These are phyloP conservation scores for Melanotaenia maccullochi DNA, from an alignment of 2,797 vertebrate species.

Conservation along the genomic window DNA sequence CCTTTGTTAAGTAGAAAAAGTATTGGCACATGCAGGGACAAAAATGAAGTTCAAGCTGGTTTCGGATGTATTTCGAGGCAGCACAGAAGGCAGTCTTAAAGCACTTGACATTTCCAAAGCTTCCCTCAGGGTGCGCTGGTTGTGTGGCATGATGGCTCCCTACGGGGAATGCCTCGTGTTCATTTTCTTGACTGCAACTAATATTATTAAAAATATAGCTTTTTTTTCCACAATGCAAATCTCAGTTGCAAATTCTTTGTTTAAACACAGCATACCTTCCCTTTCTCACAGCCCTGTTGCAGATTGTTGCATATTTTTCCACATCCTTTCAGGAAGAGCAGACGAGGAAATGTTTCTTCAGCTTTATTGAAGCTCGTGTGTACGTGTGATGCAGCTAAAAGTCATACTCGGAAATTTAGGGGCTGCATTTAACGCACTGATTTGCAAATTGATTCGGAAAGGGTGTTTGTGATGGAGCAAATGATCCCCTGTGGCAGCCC, in stretches of 20 bases:
- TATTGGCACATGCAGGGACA: constrained; percentile 10
- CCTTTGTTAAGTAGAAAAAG: constrained; percentile 12
- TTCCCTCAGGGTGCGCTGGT: constrained; percentile 43
- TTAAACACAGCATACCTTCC: not conserved
- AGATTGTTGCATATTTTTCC: not conserved
- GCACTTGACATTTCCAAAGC: constrained; percentile 64
- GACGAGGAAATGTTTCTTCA: constrained; percentile 30
- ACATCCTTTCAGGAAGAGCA: constrained; percentile 1
- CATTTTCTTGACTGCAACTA: constrained; percentile 8
- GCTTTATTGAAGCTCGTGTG: constrained; percentile 4
- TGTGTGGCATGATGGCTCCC: constrained; percentile 39
- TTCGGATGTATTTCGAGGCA: constrained; percentile 42
- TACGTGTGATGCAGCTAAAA: constrained; percentile 2
- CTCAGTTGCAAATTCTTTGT: not conserved
- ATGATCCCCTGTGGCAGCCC: constrained; percentile 65
- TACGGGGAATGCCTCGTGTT: constrained; percentile 25
- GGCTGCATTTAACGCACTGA: constrained; percentile 24
- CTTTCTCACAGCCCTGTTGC: not conserved
- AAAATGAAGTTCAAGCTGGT: constrained; percentile 29
- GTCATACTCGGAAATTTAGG: constrained; percentile 11
- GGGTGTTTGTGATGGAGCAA: constrained; percentile 70
- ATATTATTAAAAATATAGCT: constrained; percentile 2
- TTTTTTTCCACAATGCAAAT: constrained; percentile 1
- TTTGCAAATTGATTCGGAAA: constrained; percentile 65
- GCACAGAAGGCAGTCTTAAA: constrained; percentile 47